Evolutionary conservation across 2,888 invertebrate species (phyloP).

Genomic region (Epirrita christyi): DNA sequence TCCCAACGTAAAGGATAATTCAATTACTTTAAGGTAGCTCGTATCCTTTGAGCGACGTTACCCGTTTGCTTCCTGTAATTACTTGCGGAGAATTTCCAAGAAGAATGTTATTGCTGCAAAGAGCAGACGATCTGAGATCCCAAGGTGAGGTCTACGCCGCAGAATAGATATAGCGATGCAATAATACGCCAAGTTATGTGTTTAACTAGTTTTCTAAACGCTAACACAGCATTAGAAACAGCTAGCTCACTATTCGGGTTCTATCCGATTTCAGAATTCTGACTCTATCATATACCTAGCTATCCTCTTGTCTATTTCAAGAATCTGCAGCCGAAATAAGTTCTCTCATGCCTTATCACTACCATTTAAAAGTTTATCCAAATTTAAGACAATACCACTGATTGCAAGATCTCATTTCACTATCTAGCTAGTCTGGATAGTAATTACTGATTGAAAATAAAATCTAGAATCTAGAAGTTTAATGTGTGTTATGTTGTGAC

Average conservation of each 20-base stretch:
- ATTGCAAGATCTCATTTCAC: no score
- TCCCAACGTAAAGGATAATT: background rate
- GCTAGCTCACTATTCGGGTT: background rate
- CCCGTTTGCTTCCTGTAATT: constrained; percentile 25
- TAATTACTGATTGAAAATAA: no score
- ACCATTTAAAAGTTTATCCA: no score
- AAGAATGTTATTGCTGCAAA: constrained; percentile 33
- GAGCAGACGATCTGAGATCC: constrained; percentile 4
- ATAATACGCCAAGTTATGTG: constrained; percentile 13
- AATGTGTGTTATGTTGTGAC: no score
- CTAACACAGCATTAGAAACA: background rate
- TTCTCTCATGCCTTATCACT: no score
- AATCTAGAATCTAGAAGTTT: no score
- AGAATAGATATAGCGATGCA: background rate
- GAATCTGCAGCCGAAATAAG: no score
- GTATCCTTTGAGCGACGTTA: constrained; percentile 10
- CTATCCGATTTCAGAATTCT: background rate
- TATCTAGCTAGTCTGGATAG: no score
- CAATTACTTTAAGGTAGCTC: constrained; percentile 5
- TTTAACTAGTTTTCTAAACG: constrained; percentile 17
- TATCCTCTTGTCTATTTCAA: no score
- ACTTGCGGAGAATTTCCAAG: constrained; percentile 25
- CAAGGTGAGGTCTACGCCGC: constrained; percentile 7
- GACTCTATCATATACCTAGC: no score
- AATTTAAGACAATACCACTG: no score